Conservation (phyloP, 2,113 vertebrate species). For the Gavialis gangeticus region DNA sequence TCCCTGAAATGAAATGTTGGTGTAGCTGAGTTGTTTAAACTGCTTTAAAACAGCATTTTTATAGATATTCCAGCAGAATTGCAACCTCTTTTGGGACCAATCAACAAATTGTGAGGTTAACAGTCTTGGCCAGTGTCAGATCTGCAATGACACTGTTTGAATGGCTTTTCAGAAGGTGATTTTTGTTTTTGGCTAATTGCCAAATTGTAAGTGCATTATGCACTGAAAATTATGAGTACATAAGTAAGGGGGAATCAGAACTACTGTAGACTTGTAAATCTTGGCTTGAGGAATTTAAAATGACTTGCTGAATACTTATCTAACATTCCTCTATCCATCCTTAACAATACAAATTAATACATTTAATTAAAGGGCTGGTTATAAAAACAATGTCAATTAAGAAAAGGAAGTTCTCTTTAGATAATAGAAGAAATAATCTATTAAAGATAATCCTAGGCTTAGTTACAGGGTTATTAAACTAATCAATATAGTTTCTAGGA, state of each 20-base stretch:
- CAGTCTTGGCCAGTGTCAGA: not conserved
- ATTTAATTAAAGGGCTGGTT: constrained; percentile 59
- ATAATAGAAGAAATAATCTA: constrained; percentile 34
- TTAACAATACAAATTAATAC: constrained; percentile 34
- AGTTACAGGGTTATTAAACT: constrained; percentile 23
- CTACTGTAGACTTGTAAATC: constrained; percentile 29
- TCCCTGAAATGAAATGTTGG: not conserved
- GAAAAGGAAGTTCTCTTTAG: constrained; percentile 26
- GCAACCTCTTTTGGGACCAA: not conserved
- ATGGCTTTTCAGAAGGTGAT: constrained; percentile 30
- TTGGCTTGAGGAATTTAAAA: constrained; percentile 51
- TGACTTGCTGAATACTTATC: constrained; percentile 32
- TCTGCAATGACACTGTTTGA: constrained; percentile 5
- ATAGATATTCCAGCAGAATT: not conserved
- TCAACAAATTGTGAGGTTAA: not conserved
- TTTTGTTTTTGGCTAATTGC: constrained; percentile 28
- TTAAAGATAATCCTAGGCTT: constrained; percentile 46
- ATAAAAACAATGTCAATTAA: constrained; percentile 35
- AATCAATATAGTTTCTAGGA: constrained; percentile 38
- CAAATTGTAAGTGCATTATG: not conserved
- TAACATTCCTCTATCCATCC: constrained; percentile 31
- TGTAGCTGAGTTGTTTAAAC: not conserved
- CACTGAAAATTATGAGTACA: constrained; percentile 34
- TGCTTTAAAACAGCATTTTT: not conserved
- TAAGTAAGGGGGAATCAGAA: constrained; percentile 30